Evolutionary conservation across 2,113 vertebrate genomes (phyloP), one percentile per base, ranked within the genome.

Genomic region (Pomatorhinus ruficollis): DNA sequence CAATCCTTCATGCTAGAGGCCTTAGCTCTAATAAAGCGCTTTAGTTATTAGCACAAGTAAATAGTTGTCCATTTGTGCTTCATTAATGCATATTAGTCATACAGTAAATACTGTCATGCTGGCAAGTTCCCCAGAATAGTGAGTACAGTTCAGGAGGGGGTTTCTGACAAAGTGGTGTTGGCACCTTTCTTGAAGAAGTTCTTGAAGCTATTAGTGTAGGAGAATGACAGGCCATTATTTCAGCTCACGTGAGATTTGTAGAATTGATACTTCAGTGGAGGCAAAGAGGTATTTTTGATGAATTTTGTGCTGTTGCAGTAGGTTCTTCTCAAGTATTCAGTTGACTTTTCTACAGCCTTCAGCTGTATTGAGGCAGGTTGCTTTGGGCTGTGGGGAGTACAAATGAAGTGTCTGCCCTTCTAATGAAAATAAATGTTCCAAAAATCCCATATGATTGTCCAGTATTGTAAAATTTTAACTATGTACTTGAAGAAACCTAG

Each of bases 21-120:
- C 95, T 90, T 83, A 66, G 80, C 93, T 96, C 81, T 92, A 95
- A 93, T 97, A 97, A 96, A 93, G 72, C 8, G 15, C 85, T 78
- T 82, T 90, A 68, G 92, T 92, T 95, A 95, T 92, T 95, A 97
- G 78, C 90, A 93, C 91, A 89, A 87, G 91, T 94, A 97, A 87
- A 87, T 87, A 93, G 95, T 95, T 94, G 90, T 91, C 92, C 89
- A 90, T 96, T 92, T 96, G 86, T 84, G 57, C 90, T 90, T 95
- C 82, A 84, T 90, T 92, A 92, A 96, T 95, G 64, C 88, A 90
- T 95, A 90, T 93, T 96, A 89, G 52, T 95, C 94, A 90, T 95
- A 88, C 77, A 53, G 91, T 87, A 94, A 96, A 94, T 90, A 85
- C 89, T 93, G 84, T 95, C 72, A 72, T 77, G 47, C 79, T 93